Percentiles rank a stretch among this genome's conserved stretches.
phyloP scores from a whole-genome alignment of 1,140 invertebrate species.

The Neuroterus valhalla region DNA sequence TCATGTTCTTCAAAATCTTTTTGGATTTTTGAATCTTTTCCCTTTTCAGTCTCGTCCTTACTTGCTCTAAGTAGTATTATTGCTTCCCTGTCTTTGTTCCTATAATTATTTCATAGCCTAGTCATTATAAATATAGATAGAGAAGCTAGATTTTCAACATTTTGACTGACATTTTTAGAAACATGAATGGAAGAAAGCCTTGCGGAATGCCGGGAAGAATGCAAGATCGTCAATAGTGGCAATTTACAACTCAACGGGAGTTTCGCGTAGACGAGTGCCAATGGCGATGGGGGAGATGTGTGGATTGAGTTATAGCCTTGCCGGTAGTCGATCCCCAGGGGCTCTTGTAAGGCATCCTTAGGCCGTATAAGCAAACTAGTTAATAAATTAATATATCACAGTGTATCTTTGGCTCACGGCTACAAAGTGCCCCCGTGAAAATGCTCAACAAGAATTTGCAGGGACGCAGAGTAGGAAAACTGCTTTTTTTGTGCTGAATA shows the following conservation, averaged over 20 bases:
- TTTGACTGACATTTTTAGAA: too few relatives aligned
- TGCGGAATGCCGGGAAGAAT: neutral
- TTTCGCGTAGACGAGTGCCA: slow-evolving; percentile 56
- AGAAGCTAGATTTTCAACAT: too few relatives aligned
- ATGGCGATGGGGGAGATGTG: slow-evolving; percentile 53
- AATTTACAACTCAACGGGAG: slow-evolving; percentile 50
- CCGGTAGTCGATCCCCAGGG: slow-evolving; percentile 49
- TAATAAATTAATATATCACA: slow-evolving; percentile 71
- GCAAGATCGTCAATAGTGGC: slow-evolving; percentile 43
- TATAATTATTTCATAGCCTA: too few relatives aligned
- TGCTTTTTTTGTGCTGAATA: too few relatives aligned
- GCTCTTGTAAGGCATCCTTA: slow-evolving; percentile 44
- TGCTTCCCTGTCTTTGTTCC: too few relatives aligned
- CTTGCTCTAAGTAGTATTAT: too few relatives aligned
- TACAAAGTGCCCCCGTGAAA: slow-evolving; percentile 59
- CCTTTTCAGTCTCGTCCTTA: too few relatives aligned
- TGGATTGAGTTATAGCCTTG: slow-evolving; percentile 63
- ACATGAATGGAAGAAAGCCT: neutral
- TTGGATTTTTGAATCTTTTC: too few relatives aligned
- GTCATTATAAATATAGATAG: too few relatives aligned
- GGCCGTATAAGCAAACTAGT: slow-evolving; percentile 66
- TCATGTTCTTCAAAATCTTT: too few relatives aligned
- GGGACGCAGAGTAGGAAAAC: too few relatives aligned
- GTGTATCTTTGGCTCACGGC: slow-evolving; percentile 54
- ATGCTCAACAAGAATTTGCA: slow-evolving; percentile 58